Conservation (phyloP, 2,888 invertebrate genomes). For the Psylliodes chrysocephalus region DNA sequence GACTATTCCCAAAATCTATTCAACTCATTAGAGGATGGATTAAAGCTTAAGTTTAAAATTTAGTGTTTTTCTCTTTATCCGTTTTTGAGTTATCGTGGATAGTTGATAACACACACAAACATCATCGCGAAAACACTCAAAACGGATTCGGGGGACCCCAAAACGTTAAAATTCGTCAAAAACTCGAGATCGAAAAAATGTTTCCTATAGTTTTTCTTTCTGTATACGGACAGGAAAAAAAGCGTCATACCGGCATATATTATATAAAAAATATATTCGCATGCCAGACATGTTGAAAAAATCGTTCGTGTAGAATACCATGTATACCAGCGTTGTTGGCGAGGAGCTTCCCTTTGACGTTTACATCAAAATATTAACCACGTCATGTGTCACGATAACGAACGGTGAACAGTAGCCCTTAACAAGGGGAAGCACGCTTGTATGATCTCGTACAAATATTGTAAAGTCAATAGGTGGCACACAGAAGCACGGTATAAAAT, state of each 20-base stretch:
- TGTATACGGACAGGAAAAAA: too few species aligned
- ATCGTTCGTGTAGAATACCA: neutral
- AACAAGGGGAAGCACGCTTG: neutral
- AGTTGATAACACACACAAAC: too few species aligned
- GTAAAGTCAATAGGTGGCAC: neutral
- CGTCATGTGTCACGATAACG: conserved; percentile 3
- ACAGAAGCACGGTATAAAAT: neutral
- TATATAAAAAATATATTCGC: neutral
- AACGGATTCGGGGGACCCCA: too few species aligned
- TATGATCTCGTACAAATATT: neutral
- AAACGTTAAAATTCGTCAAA: too few species aligned
- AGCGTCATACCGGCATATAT: neutral
- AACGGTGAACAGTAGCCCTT: neutral
- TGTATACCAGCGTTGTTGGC: neutral
- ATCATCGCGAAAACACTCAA: too few species aligned
- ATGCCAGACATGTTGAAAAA: neutral
- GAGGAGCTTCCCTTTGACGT: conserved; percentile 13
- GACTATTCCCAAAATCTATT: too few species aligned
- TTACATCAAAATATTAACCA: conserved; percentile 18
- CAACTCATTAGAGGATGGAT: too few species aligned
- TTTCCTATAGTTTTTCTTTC: too few species aligned
- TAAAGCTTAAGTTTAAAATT: too few species aligned
- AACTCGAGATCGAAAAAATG: too few species aligned
- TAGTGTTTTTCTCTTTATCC: too few species aligned
- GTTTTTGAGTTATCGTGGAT: too few species aligned